Evolutionary conservation across 2,797 vertebrate species (phyloP).

Genomic region (Brachyalestes nurse): DNA sequence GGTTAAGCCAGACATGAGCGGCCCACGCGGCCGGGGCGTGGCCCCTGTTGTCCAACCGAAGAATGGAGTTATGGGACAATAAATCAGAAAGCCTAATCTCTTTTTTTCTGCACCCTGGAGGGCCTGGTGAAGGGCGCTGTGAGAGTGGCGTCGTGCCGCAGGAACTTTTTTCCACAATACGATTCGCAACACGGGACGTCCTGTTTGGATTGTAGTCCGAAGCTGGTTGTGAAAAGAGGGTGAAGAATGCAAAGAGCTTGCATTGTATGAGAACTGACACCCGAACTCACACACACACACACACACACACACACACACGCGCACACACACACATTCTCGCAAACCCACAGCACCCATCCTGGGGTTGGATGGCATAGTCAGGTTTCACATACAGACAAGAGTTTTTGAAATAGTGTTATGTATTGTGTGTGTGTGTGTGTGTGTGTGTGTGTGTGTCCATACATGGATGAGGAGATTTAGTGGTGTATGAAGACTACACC

Average conservation of each 20-base stretch:
- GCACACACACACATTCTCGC: constrained; percentile 51
- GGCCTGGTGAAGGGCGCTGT: constrained; percentile 28
- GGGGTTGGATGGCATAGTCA: constrained; percentile 57
- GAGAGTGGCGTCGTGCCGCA: constrained; percentile 54
- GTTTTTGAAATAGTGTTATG: constrained; percentile 17
- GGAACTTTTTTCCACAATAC: constrained; percentile 60
- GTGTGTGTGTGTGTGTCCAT: constrained; percentile 15
- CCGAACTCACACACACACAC: constrained; percentile 46
- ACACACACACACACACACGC: constrained; percentile 50
- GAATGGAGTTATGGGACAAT: constrained; percentile 57
- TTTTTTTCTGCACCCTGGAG: constrained; percentile 49
- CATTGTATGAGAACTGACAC: constrained; percentile 54
- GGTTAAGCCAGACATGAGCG: constrained; percentile 52
- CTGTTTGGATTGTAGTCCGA: constrained; percentile 65
- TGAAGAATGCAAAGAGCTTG: constrained; percentile 47
- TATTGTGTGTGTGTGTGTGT: constrained; percentile 23
- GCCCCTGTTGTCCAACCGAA: constrained; percentile 40
- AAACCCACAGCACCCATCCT: constrained; percentile 66
- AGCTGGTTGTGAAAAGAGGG: constrained; percentile 57
- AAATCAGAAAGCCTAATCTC: constrained; percentile 67
- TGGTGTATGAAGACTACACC: background rate
- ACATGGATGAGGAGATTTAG: background rate
- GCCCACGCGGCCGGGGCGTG: constrained; percentile 54
- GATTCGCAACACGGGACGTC: constrained; percentile 44
- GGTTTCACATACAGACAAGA: constrained; percentile 41